phyloP scores from a whole-genome alignment of 2,113 vertebrate genomes.

The Xiphorhynchus elegans region DNA sequence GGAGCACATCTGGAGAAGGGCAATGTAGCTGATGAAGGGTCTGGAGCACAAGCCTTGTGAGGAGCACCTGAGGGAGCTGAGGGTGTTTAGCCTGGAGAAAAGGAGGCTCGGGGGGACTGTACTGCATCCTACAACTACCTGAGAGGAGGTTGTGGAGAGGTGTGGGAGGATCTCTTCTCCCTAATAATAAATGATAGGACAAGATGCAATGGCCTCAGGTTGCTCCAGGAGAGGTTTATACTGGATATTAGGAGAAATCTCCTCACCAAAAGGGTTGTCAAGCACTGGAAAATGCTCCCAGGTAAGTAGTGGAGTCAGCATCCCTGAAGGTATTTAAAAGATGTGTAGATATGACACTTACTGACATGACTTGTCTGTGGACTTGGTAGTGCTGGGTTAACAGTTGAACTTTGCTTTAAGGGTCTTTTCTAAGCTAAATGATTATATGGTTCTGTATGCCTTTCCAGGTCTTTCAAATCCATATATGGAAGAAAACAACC shows the following conservation, averaged over 20 bases:
- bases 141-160: neutral
- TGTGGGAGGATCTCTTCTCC: fast-evolving
- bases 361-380: neutral
- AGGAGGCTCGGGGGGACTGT: neutral
- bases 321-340: neutral
- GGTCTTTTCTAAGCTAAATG: neutral
- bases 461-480: neutral
- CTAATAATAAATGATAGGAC: neutral
- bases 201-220: neutral
- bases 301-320: neutral
- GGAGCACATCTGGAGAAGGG: neutral
- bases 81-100: neutral
- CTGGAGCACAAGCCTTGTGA: neutral
- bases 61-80: neutral
- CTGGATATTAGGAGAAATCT: neutral
- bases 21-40: neutral
- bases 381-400: neutral
- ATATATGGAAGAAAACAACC: neutral
- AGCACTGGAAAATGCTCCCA: neutral
- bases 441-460: neutral
- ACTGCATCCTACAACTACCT: fast-evolving
- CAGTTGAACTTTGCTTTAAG: neutral
- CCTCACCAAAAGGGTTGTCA: neutral
- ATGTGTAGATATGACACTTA: fast-evolving
- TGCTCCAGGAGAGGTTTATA: neutral